Percentiles rank a stretch among this genome's conserved stretches.
phyloP scores from a whole-genome alignment of 2,888 invertebrate genomes.

The Tiliacea aurago region DNA sequence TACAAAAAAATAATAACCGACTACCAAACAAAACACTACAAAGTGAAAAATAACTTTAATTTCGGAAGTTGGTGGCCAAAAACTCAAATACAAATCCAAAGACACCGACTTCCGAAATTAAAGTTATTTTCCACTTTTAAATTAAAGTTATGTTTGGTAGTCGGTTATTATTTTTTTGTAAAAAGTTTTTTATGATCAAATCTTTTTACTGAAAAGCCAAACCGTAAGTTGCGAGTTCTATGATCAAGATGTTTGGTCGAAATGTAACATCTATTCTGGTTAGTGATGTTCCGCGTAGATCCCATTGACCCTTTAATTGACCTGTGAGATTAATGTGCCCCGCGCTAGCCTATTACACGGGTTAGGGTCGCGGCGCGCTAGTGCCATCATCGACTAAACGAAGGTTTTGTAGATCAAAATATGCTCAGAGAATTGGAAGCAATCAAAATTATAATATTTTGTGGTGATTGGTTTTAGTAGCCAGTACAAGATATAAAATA shows the following conservation, averaged over 20 bases:
- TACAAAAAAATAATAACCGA: too few relatives aligned
- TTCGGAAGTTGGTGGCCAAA: too few relatives aligned
- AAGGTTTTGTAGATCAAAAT: conserved; percentile 8
- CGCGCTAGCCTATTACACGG: conserved; percentile 61
- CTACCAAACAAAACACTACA: too few relatives aligned
- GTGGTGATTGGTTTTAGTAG: not conserved
- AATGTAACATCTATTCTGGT: conserved; percentile 57
- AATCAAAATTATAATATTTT: not conserved
- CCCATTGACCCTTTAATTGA: conserved; percentile 66
- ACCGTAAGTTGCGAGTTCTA: not conserved
- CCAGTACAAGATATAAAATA: not conserved
- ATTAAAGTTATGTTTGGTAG: too few relatives aligned
- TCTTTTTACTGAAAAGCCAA: not conserved
- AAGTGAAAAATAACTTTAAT: too few relatives aligned
- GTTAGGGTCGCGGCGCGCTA: conserved; percentile 43
- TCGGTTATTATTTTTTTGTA: too few relatives aligned
- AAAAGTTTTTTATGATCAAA: too few relatives aligned
- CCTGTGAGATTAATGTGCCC: conserved; percentile 65
- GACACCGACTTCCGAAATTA: too few relatives aligned
- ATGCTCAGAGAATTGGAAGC: not conserved
- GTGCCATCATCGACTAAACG: conserved; percentile 20
- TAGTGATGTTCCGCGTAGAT: conserved; percentile 59
- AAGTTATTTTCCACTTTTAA: too few relatives aligned
- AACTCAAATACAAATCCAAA: too few relatives aligned
- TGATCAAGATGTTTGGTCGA: conserved; percentile 40